Base-by-base conservation (phyloP, 2,797 vertebrate genomes). In the Streptopelia turtur region DNA sequence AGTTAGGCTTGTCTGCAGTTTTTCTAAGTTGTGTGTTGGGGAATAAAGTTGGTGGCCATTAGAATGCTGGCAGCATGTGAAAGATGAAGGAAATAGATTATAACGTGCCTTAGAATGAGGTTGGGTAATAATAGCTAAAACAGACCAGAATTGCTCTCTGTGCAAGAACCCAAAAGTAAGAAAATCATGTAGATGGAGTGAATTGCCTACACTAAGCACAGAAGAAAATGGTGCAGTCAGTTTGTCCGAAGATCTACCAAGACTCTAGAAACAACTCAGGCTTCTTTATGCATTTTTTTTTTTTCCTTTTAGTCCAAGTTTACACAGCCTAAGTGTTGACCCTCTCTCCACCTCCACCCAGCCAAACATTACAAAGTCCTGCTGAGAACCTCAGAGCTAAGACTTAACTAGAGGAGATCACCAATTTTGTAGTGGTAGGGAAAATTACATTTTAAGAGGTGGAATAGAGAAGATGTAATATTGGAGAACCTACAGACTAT, bases 401-500 rank as follows among this genome's bases (percentile, higher is more conserved):
- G 16, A 28, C 17, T 77, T 53, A 31, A 17, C 39, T 37, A 7
- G 39, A 69, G 11, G 1, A 53, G 25, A 59, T 39, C 37, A 61
- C 15, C 23, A n/a, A 20, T 53, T 81, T 47, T 18, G 33, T 35
- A 39, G 10, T 35, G 13, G 31, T 27, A 22, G 37, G 23, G 23
- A 83, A 17, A 86, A 70, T 31, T 37, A 15, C 9, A 13, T 74
- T 70, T 66, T 63, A 78, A 83, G 39, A 77, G 17, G 11, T 43
- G 25, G 31, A 61, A 57, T 20, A 83, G 43, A 65, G 23, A 50
- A 55, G 60, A 39, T 0, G 0, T 33, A 49, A 45, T 53, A 7
- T 2, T 33, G 53, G 39, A 74, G 74, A 50, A 66, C 56, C 27
- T 61, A 30, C 37, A 43, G 52, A 70, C 47, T 49, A 28, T 94